phyloP scores from a whole-genome alignment of 2,797 vertebrate genomes.

The Acrocephalus scirpaceus region DNA sequence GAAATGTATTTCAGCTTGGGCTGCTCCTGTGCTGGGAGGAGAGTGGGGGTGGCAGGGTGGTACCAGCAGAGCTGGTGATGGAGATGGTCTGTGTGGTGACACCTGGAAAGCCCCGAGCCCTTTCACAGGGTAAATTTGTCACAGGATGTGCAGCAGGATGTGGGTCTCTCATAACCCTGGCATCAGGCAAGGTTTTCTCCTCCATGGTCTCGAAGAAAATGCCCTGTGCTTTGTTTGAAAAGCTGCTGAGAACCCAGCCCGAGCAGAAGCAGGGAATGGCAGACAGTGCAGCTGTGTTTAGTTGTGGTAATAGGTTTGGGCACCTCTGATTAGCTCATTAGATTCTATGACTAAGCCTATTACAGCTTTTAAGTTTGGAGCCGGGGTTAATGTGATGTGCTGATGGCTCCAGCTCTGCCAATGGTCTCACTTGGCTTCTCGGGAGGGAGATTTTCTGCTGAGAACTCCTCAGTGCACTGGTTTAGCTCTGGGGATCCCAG shows the following conservation, averaged over 20 bases:
- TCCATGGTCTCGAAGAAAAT: accelerated
- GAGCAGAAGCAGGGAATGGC: background rate
- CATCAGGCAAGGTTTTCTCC: background rate
- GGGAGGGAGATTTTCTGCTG: background rate
- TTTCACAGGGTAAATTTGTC: background rate
- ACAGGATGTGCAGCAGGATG: background rate
- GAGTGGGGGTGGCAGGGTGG: background rate
- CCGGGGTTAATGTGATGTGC: background rate
- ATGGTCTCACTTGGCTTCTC: accelerated
- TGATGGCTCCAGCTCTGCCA: background rate
- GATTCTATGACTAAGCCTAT: background rate
- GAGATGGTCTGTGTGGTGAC: accelerated
- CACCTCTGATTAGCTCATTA: background rate
- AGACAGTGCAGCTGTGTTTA: background rate
- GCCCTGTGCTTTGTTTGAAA: background rate
- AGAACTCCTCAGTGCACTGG: background rate
- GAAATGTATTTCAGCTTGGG: background rate
- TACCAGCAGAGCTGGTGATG: background rate
- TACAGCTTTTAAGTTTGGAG: background rate
- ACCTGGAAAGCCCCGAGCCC: background rate
- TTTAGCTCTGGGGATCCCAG: background rate
- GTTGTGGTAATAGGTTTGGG: background rate
- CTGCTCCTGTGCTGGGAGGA: background rate
- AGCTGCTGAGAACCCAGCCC: background rate
- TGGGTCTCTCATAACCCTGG: background rate